Conservation (phyloP, 2,888 invertebrate genomes). For the Arrhopalites spinosus region DNA sequence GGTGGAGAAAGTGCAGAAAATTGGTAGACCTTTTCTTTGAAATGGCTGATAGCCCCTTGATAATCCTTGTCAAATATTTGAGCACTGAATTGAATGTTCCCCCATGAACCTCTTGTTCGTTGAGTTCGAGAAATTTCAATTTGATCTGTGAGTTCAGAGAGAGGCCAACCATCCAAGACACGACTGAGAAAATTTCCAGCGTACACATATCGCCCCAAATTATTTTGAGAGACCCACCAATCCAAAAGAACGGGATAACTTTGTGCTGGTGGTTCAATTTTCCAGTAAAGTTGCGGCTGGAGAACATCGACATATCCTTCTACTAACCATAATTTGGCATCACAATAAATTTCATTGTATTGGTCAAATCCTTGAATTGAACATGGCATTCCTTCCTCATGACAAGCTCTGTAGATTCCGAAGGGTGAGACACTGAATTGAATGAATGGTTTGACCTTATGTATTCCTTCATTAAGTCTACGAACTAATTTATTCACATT, state of each 20-base stretch:
- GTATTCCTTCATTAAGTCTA: constrained; percentile 41
- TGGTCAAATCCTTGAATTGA: constrained; percentile 50
- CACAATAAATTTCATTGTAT: constrained; percentile 46
- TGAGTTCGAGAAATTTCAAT: constrained; percentile 38
- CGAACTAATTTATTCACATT: constrained; percentile 46
- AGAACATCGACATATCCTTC: constrained; percentile 48
- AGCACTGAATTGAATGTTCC: constrained; percentile 50
- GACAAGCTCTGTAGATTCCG: constrained; percentile 47
- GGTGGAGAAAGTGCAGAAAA: constrained; percentile 42
- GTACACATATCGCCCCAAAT: constrained; percentile 41
- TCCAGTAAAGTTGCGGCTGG: constrained; percentile 52
- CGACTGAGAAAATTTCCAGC: constrained; percentile 46
- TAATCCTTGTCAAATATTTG: constrained; percentile 39
- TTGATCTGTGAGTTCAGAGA: constrained; percentile 44
- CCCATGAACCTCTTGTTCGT: constrained; percentile 46
- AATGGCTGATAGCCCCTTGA: constrained; percentile 33
- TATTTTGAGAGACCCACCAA: constrained; percentile 49
- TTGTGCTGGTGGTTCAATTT: constrained; percentile 47
- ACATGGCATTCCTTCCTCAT: constrained; percentile 49
- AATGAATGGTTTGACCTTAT: constrained; percentile 44
- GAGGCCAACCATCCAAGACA: constrained; percentile 42
- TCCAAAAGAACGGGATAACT: constrained; percentile 49
- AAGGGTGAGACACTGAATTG: constrained; percentile 51
- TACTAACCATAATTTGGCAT: constrained; percentile 48
- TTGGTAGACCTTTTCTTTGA: constrained; percentile 37